phyloP scores from a whole-genome alignment of 2,113 vertebrate species.

The Arizona elegans region DNA sequence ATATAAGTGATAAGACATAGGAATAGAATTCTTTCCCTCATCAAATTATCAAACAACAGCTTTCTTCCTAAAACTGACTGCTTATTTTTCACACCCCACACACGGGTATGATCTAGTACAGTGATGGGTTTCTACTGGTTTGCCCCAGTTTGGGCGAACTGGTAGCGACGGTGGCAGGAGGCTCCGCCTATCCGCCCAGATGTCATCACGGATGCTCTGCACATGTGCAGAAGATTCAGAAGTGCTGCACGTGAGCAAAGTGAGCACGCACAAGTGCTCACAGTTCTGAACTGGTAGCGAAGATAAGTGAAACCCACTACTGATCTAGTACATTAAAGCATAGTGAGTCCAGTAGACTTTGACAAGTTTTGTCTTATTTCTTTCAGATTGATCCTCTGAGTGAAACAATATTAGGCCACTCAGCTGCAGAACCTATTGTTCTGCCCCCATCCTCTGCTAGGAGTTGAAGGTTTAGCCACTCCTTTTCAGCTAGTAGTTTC shows the following conservation, averaged over 20 bases:
- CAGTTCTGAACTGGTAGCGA: too few species aligned
- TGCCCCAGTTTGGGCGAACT: too few species aligned
- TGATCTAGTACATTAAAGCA: not conserved
- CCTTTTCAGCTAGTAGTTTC: not conserved
- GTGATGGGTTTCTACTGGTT: too few species aligned
- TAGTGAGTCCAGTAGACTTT: too few species aligned
- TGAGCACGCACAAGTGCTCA: too few species aligned
- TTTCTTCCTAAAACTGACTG: not conserved
- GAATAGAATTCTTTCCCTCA: not conserved
- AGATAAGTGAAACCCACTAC: too few species aligned
- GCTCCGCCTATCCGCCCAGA: too few species aligned
- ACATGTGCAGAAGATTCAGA: too few species aligned
- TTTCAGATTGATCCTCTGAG: not conserved
- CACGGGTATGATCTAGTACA: too few species aligned
- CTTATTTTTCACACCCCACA: not conserved
- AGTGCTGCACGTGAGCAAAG: too few species aligned
- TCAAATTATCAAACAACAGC: not conserved
- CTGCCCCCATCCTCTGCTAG: not conserved
- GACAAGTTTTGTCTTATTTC: not conserved
- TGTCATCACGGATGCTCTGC: too few species aligned
- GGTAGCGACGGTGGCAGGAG: too few species aligned
- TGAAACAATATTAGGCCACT: not conserved
- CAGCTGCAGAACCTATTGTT: not conserved
- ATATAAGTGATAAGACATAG: slow-evolving; percentile 17
- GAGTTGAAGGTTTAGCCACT: not conserved